Evolutionary conservation across 2,888 invertebrate species (phyloP).

Genomic region (Amorpha juglandis): DNA sequence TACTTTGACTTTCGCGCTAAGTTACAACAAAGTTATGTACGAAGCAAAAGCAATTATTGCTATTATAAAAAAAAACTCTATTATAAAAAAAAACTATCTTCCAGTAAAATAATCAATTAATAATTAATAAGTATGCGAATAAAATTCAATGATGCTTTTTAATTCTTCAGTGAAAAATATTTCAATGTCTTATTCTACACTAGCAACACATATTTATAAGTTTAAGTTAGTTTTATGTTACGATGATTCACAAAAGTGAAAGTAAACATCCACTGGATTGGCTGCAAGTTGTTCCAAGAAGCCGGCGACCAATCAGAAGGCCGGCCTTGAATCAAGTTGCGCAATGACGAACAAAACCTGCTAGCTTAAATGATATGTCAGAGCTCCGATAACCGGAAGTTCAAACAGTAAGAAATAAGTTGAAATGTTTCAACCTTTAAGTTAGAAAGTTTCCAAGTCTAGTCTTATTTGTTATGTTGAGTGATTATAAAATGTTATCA

Average conservation of each 20-base stretch:
- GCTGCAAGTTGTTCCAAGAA: not conserved
- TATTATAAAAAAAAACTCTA: no score
- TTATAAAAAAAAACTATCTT: no score
- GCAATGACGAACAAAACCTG: constrained; percentile 35
- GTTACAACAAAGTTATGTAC: no score
- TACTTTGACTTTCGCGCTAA: no score
- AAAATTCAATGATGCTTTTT: no score
- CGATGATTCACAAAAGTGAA: constrained; percentile 12
- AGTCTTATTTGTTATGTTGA: constrained; percentile 37
- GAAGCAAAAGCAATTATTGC: no score
- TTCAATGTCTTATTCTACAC: constrained; percentile 2
- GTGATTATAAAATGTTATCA: constrained; percentile 54
- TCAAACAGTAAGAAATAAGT: constrained; percentile 40
- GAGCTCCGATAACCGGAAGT: constrained; percentile 53
- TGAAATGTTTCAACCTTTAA: constrained; percentile 55
- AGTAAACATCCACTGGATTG: constrained; percentile 13
- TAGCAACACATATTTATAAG: constrained; percentile 24
- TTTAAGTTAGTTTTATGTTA: constrained; percentile 4
- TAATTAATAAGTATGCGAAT: no score
- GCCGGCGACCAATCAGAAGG: constrained; percentile 46
- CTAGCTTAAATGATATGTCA: constrained; percentile 54
- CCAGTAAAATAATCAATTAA: no score
- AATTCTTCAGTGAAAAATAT: no score
- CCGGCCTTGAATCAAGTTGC: constrained; percentile 42
- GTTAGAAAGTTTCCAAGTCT: constrained; percentile 48